Percentiles rank a stretch among this genome's conserved stretches.
Evolutionary conservation across 2,888 invertebrate genomes (phyloP).

Genomic region (Charanyca ferruginea): DNA sequence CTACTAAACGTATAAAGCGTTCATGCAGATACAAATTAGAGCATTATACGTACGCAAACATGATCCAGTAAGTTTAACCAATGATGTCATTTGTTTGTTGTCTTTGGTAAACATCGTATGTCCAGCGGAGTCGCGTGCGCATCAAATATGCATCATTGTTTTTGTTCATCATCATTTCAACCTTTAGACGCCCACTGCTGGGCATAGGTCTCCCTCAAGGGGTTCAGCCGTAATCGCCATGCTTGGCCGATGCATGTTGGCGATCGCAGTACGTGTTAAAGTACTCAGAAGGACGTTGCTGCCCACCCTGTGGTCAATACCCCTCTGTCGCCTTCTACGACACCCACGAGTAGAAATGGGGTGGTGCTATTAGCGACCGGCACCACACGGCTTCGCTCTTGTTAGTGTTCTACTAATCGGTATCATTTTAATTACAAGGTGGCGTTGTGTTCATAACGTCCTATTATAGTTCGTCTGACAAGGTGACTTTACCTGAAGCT

Average conservation of each 20-base stretch:
- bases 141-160: conserved; percentile 54
- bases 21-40: conserved; percentile 44
- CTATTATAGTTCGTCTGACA: conserved; percentile 13
- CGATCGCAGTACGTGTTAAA: too few species aligned
- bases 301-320: too few species aligned
- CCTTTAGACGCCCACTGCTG: too few species aligned
- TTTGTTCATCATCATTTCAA: background rate
- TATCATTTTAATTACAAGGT: background rate
- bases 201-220: too few species aligned
- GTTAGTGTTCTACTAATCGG: too few species aligned
- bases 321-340: too few species aligned
- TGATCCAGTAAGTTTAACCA: conserved; percentile 55
- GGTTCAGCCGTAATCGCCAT: too few species aligned
- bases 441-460: conserved; percentile 16
- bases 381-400: too few species aligned
- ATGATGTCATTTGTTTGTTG: conserved; percentile 69
- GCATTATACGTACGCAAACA: conserved; percentile 47
- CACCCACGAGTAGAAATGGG: too few species aligned
- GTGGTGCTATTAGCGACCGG: too few species aligned
- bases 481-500: conserved; percentile 27
- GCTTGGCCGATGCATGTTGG: too few species aligned
- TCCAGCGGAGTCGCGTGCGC: conserved; percentile 47
- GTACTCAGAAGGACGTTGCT: too few species aligned
- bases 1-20: conserved; percentile 32
- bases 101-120: conserved; percentile 63